phyloP scores from a whole-genome alignment of 2,113 vertebrate species.

The Brachyhypopomus gauderio region DNA sequence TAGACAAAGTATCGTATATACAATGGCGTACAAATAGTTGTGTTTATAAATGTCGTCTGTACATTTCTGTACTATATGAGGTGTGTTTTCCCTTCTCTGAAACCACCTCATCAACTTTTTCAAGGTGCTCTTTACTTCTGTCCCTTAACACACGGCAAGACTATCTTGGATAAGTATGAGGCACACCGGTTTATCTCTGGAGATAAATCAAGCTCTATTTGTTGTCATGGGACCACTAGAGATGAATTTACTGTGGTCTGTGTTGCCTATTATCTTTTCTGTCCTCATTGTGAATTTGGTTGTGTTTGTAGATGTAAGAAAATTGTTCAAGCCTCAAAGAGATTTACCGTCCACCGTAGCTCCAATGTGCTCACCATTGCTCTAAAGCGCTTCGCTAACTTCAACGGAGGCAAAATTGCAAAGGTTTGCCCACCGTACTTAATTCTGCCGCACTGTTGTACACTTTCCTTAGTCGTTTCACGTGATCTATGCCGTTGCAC shows the following conservation, averaged over 20 bases:
- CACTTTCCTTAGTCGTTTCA: not conserved
- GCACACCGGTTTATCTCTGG: not conserved
- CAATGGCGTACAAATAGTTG: too few relatives aligned
- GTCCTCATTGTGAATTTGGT: not conserved
- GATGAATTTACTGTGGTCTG: too few relatives aligned
- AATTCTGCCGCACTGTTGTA: too few relatives aligned
- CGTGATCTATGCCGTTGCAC: too few relatives aligned
- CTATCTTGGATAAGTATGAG: not conserved
- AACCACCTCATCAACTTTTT: too few relatives aligned
- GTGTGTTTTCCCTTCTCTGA: too few relatives aligned
- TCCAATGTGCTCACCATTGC: constrained; percentile 93
- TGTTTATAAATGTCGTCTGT: too few relatives aligned
- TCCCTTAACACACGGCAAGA: not conserved
- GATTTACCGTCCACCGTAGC: constrained; percentile 90
- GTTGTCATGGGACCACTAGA: not conserved
- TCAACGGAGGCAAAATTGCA: constrained; percentile 91
- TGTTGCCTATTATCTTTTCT: not conserved
- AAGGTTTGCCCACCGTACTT: constrained; percentile 81
- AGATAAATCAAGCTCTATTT: not conserved
- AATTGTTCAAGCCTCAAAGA: constrained; percentile 94
- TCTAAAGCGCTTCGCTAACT: constrained; percentile 94
- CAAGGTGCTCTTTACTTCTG: not conserved
- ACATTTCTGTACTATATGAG: too few relatives aligned
- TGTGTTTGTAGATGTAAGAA: constrained; percentile 85
- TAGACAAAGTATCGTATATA: too few relatives aligned